phyloP scores from a whole-genome alignment of 2,797 vertebrate genomes.

The Enteromius radiatus region DNA sequence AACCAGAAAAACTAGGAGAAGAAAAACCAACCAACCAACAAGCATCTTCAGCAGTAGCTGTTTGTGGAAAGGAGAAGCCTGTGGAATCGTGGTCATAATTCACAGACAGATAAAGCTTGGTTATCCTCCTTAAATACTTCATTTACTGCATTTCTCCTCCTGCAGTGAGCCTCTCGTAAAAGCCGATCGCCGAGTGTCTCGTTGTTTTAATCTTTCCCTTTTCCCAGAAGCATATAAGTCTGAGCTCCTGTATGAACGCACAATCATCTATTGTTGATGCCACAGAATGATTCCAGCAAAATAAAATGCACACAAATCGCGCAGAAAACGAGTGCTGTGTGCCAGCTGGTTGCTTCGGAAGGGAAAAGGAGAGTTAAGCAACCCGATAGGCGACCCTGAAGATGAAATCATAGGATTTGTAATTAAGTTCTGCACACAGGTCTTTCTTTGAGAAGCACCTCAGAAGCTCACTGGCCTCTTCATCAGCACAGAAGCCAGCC shows the following conservation, averaged over 20 bases:
- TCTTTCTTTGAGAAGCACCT: conserved; percentile 55
- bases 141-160: conserved; percentile 23
- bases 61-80: conserved; percentile 32
- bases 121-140: conserved; percentile 11
- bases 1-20: conserved; percentile 55
- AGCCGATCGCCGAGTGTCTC: background rate
- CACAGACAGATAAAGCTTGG: conserved; percentile 1
- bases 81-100: conserved; percentile 4
- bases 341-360: conserved; percentile 28
- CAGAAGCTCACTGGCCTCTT: conserved; percentile 43
- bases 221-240: background rate
- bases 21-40: conserved; percentile 52
- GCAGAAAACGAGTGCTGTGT: background rate
- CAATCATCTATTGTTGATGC: background rate
- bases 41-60: conserved; percentile 37
- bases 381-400: conserved; percentile 29
- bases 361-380: conserved; percentile 47
- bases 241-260: background rate
- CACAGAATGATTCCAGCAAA: background rate
- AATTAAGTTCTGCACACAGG: conserved; percentile 60
- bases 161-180: background rate
- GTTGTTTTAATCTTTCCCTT: background rate
- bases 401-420: conserved; percentile 62
- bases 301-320: background rate
- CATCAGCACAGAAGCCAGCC: conserved; percentile 48